A percentile compares a stretch with the other conserved stretches of the same genome.
Conservation (phyloP, 2,113 vertebrate species). For the Scartelaos histophorus region DNA sequence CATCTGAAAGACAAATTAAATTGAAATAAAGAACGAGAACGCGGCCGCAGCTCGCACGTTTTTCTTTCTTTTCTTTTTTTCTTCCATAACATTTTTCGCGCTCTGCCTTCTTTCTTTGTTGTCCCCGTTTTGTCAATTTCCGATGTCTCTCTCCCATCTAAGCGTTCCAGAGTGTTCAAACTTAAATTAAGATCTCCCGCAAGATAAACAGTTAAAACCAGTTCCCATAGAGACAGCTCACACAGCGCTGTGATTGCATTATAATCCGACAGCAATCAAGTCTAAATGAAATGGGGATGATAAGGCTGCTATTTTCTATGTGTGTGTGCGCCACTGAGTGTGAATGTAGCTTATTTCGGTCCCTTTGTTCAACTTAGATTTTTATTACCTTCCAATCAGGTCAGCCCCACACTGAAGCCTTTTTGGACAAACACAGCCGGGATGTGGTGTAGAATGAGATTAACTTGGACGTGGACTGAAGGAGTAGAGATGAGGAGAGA, state of each 20-base stretch:
- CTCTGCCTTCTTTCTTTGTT: constrained; percentile 48
- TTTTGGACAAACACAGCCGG: constrained; percentile 93
- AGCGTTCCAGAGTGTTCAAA: constrained; percentile 99
- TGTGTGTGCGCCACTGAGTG: constrained; percentile 31
- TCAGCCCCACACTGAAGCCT: constrained; percentile 85
- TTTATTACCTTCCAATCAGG: constrained; percentile 99
- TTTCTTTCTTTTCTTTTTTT: constrained; percentile 50
- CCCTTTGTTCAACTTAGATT: constrained; percentile 88
- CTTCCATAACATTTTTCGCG: constrained; percentile 70
- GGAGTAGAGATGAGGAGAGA: constrained; percentile 12
- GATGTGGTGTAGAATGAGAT: constrained; percentile 78
- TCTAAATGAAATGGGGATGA: constrained; percentile 99
- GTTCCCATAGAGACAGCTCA: constrained; percentile 99
- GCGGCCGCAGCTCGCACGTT: constrained; percentile 90
- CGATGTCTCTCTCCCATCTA: constrained; percentile 98
- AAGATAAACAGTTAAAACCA: constrained; percentile 99
- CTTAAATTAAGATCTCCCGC: constrained; percentile 99
- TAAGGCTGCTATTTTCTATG: constrained; percentile 96
- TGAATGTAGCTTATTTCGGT: constrained; percentile 72
- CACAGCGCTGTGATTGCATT: constrained; percentile 99
- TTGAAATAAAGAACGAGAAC: constrained; percentile 96
- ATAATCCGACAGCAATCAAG: constrained; percentile 99
- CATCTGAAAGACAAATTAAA: constrained; percentile 98
- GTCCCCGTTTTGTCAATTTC: constrained; percentile 86
- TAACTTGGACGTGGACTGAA: constrained; percentile 33